These are phyloP conservation scores for Heterotis niloticus DNA, from an alignment of 2,113 vertebrate genomes.

Conservation along the genomic window DNA sequence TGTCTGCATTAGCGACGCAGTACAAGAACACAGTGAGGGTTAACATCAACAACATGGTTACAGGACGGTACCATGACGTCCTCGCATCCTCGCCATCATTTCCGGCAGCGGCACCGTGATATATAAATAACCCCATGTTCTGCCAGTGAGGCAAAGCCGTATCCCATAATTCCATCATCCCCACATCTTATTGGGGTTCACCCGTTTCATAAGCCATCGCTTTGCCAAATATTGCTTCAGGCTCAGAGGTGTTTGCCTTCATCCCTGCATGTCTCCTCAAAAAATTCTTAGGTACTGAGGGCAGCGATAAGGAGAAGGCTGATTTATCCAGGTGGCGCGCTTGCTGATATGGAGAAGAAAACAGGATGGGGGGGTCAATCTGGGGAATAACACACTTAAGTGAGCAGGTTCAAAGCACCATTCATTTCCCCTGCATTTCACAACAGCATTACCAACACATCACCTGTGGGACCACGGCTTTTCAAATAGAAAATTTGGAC, in stretches of 20 bases:
- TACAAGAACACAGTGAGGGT: not conserved
- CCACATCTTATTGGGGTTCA: not conserved
- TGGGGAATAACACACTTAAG: not conserved
- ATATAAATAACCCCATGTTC: not conserved
- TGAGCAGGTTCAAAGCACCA: not conserved
- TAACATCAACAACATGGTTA: not conserved
- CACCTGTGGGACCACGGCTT: not conserved
- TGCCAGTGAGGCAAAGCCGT: not conserved
- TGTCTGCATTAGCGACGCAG: not conserved
- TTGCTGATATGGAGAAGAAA: not conserved
- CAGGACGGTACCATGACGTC: too few species aligned
- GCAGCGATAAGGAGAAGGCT: not conserved
- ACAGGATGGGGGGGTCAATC: not conserved
- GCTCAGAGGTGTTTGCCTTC: not conserved
- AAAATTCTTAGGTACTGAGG: not conserved
- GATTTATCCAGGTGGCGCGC: not conserved
- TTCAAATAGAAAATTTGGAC: conserved; percentile 11
- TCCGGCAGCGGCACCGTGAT: too few species aligned
- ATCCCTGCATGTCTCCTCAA: not conserved
- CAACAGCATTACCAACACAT: not conserved
- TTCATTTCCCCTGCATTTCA: not conserved
- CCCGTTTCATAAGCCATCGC: not conserved
- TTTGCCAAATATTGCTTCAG: not conserved
- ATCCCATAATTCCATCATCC: not conserved
- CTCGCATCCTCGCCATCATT: too few species aligned